Evolutionary conservation across 64 coral and sea anemone species (phyloP), one percentile per base, ranked within the genome.

Genomic region (Pocillopora verrucosa): DNA sequence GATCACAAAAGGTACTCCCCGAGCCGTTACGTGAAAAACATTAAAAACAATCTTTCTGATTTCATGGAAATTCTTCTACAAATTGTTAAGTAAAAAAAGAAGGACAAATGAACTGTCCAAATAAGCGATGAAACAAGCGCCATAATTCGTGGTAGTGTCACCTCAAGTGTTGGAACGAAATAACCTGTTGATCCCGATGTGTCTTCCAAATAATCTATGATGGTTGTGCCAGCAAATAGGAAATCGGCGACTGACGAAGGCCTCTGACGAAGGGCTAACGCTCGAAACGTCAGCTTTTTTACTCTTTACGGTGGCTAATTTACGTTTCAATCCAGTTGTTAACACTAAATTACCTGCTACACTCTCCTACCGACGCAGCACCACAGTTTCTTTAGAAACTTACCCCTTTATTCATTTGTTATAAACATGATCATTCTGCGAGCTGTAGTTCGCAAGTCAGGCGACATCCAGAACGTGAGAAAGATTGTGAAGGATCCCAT

Each of bases 391-490:
- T 87, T 2, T 92, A 89, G 60, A 98, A 93, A 80, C 30, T 30
- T 30, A 30, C 30, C 30, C 30, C 30, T 30, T 30, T 98, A 93
- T 17, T 90, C 93, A 70, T 95, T 91, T 17, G 96, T 93, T 24
- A 98, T 98, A 73, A 65, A 98, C 38, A 98, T 93, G 15, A 98
- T 91, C 11, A 98, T 95, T 72, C 80, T 87, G 1, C 96, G 86
- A 13, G 93, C 84, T 3, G 76, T 93, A 24, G 96, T 98, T 82
- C 93, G 91, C 9, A 98, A 67, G 58, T 98, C 96, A 19, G 74
- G 87, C 88, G 88, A 95, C 15, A 95, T 56, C 16, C 90, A 73
- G 56, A 92, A 98, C 12, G 96, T 95, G 0, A 82, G 57, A 61
- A 98, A 81, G 19, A 98, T 98, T 0, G 61, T 62, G 25, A 91